Percentiles rank a stretch among this genome's conserved stretches.
Conservation (phyloP, 2,113 vertebrate genomes). For the Dipodomys ordii region DNA sequence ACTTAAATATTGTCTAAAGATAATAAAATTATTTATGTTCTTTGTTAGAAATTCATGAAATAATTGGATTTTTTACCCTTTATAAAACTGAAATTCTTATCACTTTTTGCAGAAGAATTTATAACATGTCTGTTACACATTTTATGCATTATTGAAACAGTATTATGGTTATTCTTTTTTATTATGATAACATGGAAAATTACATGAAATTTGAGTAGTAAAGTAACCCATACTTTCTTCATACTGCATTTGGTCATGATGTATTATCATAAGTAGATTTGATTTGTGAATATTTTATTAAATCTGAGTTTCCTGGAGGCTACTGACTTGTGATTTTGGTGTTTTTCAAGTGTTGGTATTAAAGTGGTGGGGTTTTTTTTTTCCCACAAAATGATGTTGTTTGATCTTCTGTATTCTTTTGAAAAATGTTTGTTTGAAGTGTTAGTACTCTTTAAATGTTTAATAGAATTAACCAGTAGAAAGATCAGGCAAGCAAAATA, state of each 20-base stretch:
- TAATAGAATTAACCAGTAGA: background rate
- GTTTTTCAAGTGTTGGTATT: background rate
- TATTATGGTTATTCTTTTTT: background rate
- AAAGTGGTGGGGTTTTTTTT: background rate
- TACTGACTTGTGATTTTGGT: background rate
- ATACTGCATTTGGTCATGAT: background rate
- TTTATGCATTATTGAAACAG: background rate
- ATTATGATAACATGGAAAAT: background rate
- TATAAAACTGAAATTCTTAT: background rate
- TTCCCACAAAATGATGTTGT: background rate
- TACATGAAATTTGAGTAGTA: background rate
- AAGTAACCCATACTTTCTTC: background rate
- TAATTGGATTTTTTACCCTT: background rate
- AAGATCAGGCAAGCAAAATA: background rate
- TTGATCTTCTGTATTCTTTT: background rate
- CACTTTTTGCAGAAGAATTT: background rate
- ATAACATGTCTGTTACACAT: background rate
- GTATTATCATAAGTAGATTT: background rate
- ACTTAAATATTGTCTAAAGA: background rate
- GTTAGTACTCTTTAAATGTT: background rate
- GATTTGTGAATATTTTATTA: background rate
- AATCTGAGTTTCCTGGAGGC: background rate
- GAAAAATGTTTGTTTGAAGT: background rate
- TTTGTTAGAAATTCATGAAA: background rate
- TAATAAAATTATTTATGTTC: background rate